Conservation (phyloP, 2,888 invertebrate genomes). For the Ceramica pisi region DNA sequence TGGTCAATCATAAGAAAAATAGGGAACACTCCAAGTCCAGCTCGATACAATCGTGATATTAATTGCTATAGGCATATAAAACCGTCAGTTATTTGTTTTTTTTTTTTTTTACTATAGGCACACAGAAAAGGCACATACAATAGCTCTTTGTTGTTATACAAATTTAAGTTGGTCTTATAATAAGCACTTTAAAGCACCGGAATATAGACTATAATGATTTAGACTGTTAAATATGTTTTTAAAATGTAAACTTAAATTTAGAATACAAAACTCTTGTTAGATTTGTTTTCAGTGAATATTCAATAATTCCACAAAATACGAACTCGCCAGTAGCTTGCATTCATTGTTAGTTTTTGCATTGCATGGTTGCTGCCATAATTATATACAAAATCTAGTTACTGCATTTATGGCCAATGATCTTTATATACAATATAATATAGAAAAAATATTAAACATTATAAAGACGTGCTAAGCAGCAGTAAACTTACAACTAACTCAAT, state of each 20-base stretch:
- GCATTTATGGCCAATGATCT: constrained; percentile 8
- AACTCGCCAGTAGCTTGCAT: neutral
- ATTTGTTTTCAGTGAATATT: neutral
- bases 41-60: neutral
- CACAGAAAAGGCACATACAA: constrained; percentile 47
- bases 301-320: no score
- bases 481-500: constrained; percentile 18
- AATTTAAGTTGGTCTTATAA: constrained; percentile 6
- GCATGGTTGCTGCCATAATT: constrained; percentile 21
- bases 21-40: neutral
- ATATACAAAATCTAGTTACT: constrained; percentile 17
- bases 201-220: neutral
- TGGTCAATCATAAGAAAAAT: neutral
- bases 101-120: constrained; percentile 33
- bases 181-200: constrained; percentile 30
- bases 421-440: constrained; percentile 10
- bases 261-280: neutral
- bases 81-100: constrained; percentile 8
- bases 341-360: neutral
- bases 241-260: neutral
- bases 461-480: neutral
- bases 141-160: constrained; percentile 20
- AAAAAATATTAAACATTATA: neutral
- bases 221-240: neutral
- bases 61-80: constrained; percentile 5